A percentile compares a stretch with the other conserved stretches of the same genome.
Conservation (phyloP, 2,113 vertebrate species). For the Serilophus lunatus region DNA sequence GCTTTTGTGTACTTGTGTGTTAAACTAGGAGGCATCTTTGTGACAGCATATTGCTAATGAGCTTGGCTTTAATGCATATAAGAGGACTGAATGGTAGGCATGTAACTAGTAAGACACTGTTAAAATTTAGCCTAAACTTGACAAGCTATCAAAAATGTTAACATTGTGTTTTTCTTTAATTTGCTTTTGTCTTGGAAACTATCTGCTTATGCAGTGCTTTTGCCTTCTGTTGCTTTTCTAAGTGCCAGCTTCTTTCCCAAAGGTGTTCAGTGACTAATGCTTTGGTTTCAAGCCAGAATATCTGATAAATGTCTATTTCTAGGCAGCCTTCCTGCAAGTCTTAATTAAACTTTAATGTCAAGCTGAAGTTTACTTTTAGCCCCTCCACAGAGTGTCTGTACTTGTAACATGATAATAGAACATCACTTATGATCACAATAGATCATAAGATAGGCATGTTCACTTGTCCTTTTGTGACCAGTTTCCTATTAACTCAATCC, state of each 20-base stretch:
- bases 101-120: constrained; percentile 20
- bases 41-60: constrained; percentile 43
- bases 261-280: constrained; percentile 84
- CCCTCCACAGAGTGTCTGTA: not conserved
- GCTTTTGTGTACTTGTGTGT: constrained; percentile 58
- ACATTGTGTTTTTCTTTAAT: constrained; percentile 63
- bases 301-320: constrained; percentile 79
- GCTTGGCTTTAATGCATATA: not conserved
- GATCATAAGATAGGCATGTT: not conserved
- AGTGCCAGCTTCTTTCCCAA: constrained; percentile 79
- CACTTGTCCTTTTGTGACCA: not conserved
- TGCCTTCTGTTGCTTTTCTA: constrained; percentile 79
- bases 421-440: too few species aligned
- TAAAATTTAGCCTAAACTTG: constrained; percentile 24
- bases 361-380: constrained; percentile 74
- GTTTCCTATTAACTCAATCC: not conserved
- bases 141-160: constrained; percentile 50
- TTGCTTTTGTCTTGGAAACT: constrained; percentile 70
- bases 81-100: not conserved
- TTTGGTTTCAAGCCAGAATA: constrained; percentile 81
- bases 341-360: constrained; percentile 84
- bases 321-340: constrained; percentile 75
- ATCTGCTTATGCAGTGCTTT: constrained; percentile 69
- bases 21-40: constrained; percentile 45
- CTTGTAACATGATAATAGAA: constrained; percentile 23